phyloP scores from a whole-genome alignment of 2,113 vertebrate genomes.

The Cettia cetti region DNA sequence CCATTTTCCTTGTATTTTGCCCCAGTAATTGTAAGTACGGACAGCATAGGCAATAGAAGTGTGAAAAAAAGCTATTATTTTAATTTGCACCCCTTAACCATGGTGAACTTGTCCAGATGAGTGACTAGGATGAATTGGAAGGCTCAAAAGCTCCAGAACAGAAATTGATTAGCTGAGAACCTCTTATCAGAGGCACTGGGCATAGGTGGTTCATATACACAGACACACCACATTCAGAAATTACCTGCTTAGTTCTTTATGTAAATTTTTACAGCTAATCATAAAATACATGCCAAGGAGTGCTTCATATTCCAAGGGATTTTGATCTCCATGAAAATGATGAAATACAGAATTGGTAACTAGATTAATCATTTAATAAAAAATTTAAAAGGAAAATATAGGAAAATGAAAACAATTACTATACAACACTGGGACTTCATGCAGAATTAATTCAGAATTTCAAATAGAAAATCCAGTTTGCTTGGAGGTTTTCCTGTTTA shows the following conservation, averaged over 20 bases:
- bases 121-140: neutral
- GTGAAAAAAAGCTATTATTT: neutral
- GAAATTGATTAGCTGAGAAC: neutral
- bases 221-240: neutral
- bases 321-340: neutral
- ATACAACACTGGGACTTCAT: neutral
- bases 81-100: neutral
- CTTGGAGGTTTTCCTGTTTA: neutral
- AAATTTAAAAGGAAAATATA: neutral
- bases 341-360: neutral
- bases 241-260: neutral
- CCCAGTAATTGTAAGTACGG: neutral
- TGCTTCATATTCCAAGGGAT: neutral
- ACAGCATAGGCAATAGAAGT: neutral
- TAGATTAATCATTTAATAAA: neutral
- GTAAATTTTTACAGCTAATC: conserved; percentile 17
- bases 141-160: neutral
- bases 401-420: neutral
- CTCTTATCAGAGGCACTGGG: neutral
- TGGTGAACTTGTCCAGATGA: neutral
- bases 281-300: neutral
- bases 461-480: neutral
- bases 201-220: neutral
- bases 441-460: conserved; percentile 11
- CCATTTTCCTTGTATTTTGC: neutral